phyloP scores from a whole-genome alignment of 2,113 vertebrate genomes.

The Triplophysa siluroides region DNA sequence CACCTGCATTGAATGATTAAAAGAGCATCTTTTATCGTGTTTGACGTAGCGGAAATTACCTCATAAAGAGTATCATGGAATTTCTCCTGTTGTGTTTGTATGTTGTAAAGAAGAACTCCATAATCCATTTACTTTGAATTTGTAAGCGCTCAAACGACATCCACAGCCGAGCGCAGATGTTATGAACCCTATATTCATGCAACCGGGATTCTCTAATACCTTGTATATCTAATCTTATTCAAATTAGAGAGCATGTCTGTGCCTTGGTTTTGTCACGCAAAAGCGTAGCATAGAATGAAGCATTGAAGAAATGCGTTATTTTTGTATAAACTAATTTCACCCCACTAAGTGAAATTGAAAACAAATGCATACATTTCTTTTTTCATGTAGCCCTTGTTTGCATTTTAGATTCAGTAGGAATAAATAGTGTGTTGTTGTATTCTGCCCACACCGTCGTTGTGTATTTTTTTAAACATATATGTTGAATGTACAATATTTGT shows the following conservation, averaged over 20 bases:
- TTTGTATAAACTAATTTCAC: slow-evolving; percentile 1
- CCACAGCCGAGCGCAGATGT: slow-evolving; percentile 16
- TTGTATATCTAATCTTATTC: slow-evolving; percentile 39
- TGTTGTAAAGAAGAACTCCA: slow-evolving; percentile 33
- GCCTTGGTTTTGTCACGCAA: background rate
- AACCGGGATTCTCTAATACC: slow-evolving; percentile 33
- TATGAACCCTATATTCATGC: slow-evolving; percentile 20
- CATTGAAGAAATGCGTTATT: background rate
- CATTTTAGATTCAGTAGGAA: background rate
- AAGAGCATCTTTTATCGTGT: slow-evolving; percentile 7
- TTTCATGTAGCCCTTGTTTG: background rate
- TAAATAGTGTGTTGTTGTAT: background rate
- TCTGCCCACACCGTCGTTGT: background rate
- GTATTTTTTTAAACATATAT: background rate
- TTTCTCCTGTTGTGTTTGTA: background rate
- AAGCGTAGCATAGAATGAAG: background rate
- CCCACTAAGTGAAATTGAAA: background rate
- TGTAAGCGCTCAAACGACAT: slow-evolving; percentile 25
- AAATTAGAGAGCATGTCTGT: slow-evolving; percentile 22
- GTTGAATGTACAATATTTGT: slow-evolving; percentile 17
- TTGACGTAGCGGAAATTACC: background rate
- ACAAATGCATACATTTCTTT: background rate
- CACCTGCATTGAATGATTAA: background rate
- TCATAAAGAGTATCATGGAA: slow-evolving; percentile 22
- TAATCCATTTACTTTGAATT: slow-evolving; percentile 37